Evolutionary conservation across 2,888 invertebrate genomes (phyloP), one percentile per base, ranked within the genome.

Genomic region (Globia sparganii): DNA sequence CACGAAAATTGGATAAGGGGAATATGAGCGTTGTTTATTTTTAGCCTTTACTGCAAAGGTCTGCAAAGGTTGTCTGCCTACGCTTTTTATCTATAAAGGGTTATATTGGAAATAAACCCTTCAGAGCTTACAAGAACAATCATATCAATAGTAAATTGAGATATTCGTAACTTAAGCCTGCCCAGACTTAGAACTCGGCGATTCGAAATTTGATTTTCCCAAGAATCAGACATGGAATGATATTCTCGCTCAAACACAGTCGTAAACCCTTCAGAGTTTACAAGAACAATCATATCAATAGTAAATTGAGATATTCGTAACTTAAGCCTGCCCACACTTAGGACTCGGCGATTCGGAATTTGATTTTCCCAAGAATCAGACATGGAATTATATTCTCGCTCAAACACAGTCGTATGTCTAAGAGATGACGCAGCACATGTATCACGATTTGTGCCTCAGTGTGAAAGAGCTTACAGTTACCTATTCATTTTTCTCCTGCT

Each of bases 51-150:
- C 69, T 74, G 65, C 58, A 76, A 87, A 81, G 82, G 78, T 75
- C 81, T n/a, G n/a, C n/a, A n/a, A 84, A 83, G 84, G n/a, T n/a
- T 71, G 77, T 34, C 18, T 43, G 56, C 64, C 77, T 78, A 75
- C 81, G 59, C 68, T 40, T 46, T 67, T 62, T 37, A 25, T 77
- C 37, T 79, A 65, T 70, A 83, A 75, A 76, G 31, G 28, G 46
- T 56, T 75, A 69, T 84, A 86, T 86, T 86, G 78, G 37, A 76
- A 61, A 79, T 71, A 72, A 46, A 66, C 40, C 21, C 56, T 64
- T 56, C 21, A n/a, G n/a, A 37, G 25, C 18, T 58, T 13, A 43
- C 49, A 34, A 70, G 43, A 59, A 70, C 37, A 58, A 49, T 46
- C 53, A 40, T 34, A 49, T 58, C 18, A 6, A 40, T 65, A 8